These are phyloP conservation scores for Eilema sororculum DNA, from an alignment of 2,888 invertebrate genomes.

Conservation along the genomic window DNA sequence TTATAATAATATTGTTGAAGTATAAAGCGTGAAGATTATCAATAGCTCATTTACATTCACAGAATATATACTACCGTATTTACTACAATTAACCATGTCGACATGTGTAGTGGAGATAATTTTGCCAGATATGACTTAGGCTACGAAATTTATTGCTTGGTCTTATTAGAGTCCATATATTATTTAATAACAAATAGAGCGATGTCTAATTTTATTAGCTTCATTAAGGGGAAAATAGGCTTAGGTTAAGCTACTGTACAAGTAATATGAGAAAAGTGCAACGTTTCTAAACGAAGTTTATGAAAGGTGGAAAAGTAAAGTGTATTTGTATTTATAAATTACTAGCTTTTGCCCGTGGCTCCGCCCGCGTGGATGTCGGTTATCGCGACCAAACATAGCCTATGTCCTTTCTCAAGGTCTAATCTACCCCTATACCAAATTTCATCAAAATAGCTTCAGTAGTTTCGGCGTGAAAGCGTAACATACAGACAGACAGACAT, in stretches of 20 bases:
- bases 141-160: background rate
- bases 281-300: too few relatives aligned
- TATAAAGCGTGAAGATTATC: background rate
- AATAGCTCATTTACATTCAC: slow-evolving; percentile 4
- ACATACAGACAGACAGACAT: too few relatives aligned
- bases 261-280: too few relatives aligned
- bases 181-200: background rate
- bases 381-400: too few relatives aligned
- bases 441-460: too few relatives aligned
- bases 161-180: background rate
- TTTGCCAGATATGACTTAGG: background rate
- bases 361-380: too few relatives aligned
- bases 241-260: background rate
- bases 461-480: too few relatives aligned
- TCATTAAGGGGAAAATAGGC: background rate
- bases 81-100: background rate
- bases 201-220: background rate
- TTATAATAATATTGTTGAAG: slow-evolving; percentile 7
- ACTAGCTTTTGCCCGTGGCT: too few relatives aligned
- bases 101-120: background rate
- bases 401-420: too few relatives aligned
- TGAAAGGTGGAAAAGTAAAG: too few relatives aligned
- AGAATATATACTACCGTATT: background rate
- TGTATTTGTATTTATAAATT: too few relatives aligned
- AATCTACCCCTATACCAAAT: too few relatives aligned